Percentiles rank a stretch among this genome's conserved stretches.
phyloP scores from a whole-genome alignment of 2,797 vertebrate genomes.

The Todus mexicanus region DNA sequence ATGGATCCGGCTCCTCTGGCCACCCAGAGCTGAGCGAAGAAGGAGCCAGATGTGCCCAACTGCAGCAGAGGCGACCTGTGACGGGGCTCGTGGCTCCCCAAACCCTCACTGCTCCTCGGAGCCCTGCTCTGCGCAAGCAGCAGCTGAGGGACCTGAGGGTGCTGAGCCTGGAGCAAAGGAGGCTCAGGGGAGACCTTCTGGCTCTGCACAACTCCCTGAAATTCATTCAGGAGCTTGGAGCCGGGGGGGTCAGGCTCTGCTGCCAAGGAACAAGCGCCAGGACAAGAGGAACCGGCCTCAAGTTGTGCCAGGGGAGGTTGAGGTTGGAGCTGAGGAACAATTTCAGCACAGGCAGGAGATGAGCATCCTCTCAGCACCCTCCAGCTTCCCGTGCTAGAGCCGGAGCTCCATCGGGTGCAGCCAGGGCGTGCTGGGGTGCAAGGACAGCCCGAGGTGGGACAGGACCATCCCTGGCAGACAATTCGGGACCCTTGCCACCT shows the following conservation, averaged over 20 bases:
- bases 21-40: neutral
- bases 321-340: neutral
- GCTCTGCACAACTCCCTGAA: too few relatives aligned
- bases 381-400: accelerated
- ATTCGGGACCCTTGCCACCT: accelerated
- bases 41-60: neutral
- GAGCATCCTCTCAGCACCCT: neutral
- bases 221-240: too few relatives aligned
- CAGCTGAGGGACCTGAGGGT: neutral
- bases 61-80: neutral
- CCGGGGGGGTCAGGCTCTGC: too few relatives aligned
- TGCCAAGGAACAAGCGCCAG: neutral
- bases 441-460: accelerated
- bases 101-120: accelerated
- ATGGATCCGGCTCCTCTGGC: neutral
- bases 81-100: neutral
- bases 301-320: neutral
- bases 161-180: too few relatives aligned
- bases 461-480: neutral
- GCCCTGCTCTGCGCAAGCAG: neutral
- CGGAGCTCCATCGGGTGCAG: accelerated
- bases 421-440: accelerated
- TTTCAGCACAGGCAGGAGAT: neutral
- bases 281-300: neutral
- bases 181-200: too few relatives aligned